Base-by-base conservation (phyloP, 2,113 vertebrate genomes). In the Dunckerocampus dactyliophorus region DNA sequence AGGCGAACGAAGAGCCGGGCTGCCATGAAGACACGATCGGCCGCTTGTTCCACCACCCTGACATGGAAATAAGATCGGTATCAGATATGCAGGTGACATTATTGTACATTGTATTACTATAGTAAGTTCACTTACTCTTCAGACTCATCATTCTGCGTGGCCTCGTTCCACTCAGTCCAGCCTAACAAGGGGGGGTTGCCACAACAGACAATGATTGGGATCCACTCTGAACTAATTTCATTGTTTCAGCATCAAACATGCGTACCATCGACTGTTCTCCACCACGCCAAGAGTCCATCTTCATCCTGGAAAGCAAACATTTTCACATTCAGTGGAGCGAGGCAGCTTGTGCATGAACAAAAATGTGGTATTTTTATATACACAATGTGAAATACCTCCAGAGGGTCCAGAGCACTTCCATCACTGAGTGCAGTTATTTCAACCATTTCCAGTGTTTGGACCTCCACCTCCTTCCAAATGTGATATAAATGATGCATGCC, bases 11-110 rank as follows among this genome's bases (percentile, higher is more conserved):
- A 91, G 3, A 91, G 85, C 9, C 85, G 85, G 12, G 88, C 88
- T 0, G 88, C 87, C 85, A 89, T 87, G 79, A 86, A 92, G 54
- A 91, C 84, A 1, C 88, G 89, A 16, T 90, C 89, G 0, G 90
- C 90, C 0, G 85, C 89, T 6, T 85, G 19, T 34, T 88, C 90
- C 57, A 91, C 85, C 37, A 75, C 83, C 14, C 91, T 90, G 72
- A 53, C 2, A 3, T 6, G 10, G 34, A 42, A 13, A 42, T 13
- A 15, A 34, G 31, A 34, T 34, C 31, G 3, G 7, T 34, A 34
- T 34, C 31, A 34, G 31, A 8, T 34, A 34, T 34, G 31, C 7
- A 8, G 31, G 1, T 5, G 11, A 43, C 5, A 43, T 43, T 13
- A 8, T 43, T 43, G 8, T 6, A 8, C 8, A 37, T 37, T 8